phyloP scores from a whole-genome alignment of 2,113 vertebrate species.

The Grantiella picta region DNA sequence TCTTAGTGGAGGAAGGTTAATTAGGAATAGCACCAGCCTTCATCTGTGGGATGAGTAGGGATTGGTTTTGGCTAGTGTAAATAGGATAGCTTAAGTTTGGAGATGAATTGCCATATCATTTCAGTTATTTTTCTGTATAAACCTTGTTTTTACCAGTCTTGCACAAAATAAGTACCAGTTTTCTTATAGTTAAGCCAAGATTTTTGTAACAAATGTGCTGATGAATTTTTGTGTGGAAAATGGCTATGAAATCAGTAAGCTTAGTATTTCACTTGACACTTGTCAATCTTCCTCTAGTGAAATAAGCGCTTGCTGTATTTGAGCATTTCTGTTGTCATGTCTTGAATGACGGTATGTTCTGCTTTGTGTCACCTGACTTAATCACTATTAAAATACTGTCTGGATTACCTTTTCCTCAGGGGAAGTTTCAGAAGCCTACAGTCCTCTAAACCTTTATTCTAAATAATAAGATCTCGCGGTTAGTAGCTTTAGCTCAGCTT shows the following conservation, averaged over 20 bases:
- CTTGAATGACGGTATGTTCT: conserved; percentile 9
- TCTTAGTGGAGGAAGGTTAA: neutral
- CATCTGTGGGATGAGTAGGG: neutral
- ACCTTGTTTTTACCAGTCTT: neutral
- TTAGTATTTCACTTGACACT: neutral
- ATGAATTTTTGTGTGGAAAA: neutral
- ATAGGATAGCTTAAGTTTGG: neutral
- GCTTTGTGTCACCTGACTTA: conserved; percentile 8
- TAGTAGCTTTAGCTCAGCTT: neutral
- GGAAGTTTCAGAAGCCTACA: neutral
- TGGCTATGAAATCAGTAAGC: neutral
- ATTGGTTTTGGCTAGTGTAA: neutral
- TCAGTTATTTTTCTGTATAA: neutral
- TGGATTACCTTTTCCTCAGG: neutral
- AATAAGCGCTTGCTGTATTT: neutral
- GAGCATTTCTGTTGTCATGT: neutral
- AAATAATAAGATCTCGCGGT: neutral
- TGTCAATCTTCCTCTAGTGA: neutral
- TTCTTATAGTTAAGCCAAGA: neutral
- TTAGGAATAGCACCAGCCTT: neutral
- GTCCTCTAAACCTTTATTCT: neutral
- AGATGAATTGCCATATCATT: neutral
- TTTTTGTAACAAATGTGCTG: neutral
- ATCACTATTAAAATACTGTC: neutral
- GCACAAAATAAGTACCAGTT: neutral